Percentiles rank a stretch among this genome's conserved stretches.
phyloP scores from a whole-genome alignment of 2,888 invertebrate species.

The Agriotes lineatus region DNA sequence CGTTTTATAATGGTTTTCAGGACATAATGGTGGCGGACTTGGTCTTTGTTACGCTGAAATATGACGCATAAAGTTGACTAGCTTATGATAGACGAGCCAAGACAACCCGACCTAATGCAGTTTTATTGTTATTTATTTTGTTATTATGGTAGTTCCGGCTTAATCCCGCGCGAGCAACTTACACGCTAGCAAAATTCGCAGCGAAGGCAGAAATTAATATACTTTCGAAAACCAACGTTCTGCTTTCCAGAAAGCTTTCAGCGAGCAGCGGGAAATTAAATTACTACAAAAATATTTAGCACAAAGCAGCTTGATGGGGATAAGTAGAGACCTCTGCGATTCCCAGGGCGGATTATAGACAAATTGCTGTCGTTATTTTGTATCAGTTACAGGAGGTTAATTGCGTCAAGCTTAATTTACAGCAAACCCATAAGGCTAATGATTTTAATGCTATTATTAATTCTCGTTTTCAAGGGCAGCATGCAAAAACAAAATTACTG shows the following conservation, averaged over 20 bases:
- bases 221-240: not conserved
- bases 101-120: slow-evolving; percentile 9
- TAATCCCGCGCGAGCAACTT: not conserved
- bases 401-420: slow-evolving; percentile 1
- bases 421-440: not conserved
- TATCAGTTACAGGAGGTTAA: not conserved
- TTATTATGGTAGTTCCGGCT: slow-evolving; percentile 5
- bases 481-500: slow-evolving; percentile 3
- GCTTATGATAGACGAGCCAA: slow-evolving; percentile 11
- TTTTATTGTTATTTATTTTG: slow-evolving; percentile 18
- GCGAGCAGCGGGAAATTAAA: not conserved
- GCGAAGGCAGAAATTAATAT: not conserved
- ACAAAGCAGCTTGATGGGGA: not conserved
- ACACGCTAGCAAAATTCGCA: not conserved
- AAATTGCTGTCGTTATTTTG: not conserved
- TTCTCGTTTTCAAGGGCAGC: not conserved
- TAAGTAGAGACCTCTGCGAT: not conserved
- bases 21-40: slow-evolving; percentile 6
- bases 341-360: not conserved
- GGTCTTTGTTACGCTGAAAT: slow-evolving; percentile 15
- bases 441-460: not conserved
- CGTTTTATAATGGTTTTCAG: slow-evolving; percentile 16
- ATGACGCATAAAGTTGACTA: not conserved
- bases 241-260: not conserved
- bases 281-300: not conserved